phyloP scores from a whole-genome alignment of 2,888 invertebrate species.

The Masnerella sp. region DNA sequence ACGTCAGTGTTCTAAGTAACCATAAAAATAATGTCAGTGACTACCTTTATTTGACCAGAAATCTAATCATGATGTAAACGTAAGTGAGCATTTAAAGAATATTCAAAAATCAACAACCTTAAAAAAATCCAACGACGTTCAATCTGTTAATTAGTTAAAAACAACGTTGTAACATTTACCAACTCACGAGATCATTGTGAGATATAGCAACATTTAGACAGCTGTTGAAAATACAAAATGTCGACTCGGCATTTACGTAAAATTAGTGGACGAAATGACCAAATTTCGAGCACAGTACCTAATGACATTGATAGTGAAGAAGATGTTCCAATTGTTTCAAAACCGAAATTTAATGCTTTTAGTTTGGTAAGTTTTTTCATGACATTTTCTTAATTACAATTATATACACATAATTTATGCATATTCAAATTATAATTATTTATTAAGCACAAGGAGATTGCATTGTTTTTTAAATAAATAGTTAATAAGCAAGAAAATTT shows the following conservation, averaged over 20 bases:
- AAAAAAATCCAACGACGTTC: no score
- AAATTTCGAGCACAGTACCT: conserved; percentile 54
- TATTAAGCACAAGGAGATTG: not conserved
- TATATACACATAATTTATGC: not conserved
- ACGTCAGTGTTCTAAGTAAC: no score
- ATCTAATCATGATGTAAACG: no score
- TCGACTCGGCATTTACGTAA: conserved; percentile 84
- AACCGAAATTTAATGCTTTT: conserved; percentile 83
- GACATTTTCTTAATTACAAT: conserved; percentile 6
- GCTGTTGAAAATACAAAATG: conserved; percentile 75
- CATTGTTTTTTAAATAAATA: not conserved
- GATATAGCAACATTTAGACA: no score
- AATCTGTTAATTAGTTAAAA: no score
- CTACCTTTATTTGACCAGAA: no score
- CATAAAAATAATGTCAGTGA: no score
- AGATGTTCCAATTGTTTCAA: conserved; percentile 78
- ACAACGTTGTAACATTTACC: no score
- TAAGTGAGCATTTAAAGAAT: no score
- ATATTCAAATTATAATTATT: not conserved
- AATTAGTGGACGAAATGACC: conserved; percentile 78
- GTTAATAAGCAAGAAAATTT: not conserved
- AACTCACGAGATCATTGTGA: no score
- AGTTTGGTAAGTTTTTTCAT: conserved; percentile 81
- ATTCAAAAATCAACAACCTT: no score
- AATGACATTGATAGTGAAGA: conserved; percentile 80